phyloP scores from a whole-genome alignment of 2,797 vertebrate species.

The Tangara arthus region DNA sequence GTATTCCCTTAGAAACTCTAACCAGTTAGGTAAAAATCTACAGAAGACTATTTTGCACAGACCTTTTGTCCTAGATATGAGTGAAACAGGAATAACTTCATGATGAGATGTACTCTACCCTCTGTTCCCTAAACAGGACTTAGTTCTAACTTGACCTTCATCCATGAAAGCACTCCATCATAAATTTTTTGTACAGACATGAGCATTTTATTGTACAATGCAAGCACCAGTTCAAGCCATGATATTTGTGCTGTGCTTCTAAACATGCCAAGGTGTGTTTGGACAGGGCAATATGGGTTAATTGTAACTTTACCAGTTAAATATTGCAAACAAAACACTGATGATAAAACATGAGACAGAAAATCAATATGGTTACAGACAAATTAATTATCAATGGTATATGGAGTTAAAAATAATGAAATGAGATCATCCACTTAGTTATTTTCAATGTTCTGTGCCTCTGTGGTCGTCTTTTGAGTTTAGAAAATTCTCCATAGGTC shows the following conservation, averaged over 20 bases:
- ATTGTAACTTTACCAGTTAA: slow-evolving; percentile 58
- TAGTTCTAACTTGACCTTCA: background rate
- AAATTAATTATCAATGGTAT: slow-evolving; percentile 63
- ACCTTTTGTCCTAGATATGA: background rate
- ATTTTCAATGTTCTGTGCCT: slow-evolving; percentile 22
- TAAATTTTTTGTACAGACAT: background rate
- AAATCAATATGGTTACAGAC: slow-evolving; percentile 65
- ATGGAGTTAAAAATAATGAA: slow-evolving; percentile 58
- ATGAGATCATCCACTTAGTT: slow-evolving; percentile 54
- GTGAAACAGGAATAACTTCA: background rate
- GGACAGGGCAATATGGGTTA: slow-evolving; percentile 14
- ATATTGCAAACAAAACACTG: slow-evolving; percentile 53
- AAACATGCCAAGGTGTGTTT: background rate
- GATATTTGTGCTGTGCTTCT: background rate
- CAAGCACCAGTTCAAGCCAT: background rate
- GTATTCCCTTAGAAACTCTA: slow-evolving; percentile 36
- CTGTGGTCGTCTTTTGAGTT: background rate
- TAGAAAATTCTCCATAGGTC: slow-evolving; percentile 4
- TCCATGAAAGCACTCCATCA: background rate
- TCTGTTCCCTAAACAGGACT: background rate
- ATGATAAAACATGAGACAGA: slow-evolving; percentile 54
- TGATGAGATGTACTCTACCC: background rate
- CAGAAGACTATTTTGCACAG: background rate
- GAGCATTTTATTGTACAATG: background rate
- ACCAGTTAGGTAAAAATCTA: slow-evolving; percentile 11